These are phyloP conservation scores for Andricus quercusramuli DNA, from an alignment of 2,888 invertebrate species.

Conservation along the genomic window DNA sequence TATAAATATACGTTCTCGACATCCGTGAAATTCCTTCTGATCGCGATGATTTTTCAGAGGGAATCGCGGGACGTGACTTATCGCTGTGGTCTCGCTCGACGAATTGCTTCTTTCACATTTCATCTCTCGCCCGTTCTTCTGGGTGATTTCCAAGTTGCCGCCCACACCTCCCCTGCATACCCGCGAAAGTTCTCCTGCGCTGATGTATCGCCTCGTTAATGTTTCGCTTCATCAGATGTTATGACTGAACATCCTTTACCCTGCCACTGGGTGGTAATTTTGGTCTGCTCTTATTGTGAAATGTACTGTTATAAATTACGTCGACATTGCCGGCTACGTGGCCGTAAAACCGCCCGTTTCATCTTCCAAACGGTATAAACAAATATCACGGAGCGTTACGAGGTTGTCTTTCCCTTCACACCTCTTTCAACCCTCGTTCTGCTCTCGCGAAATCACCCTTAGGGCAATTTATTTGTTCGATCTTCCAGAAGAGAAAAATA, in stretches of 20 bases:
- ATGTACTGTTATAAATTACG: constrained; percentile 60
- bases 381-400: constrained; percentile 31
- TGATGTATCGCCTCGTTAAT: constrained; percentile 76
- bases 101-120: constrained; percentile 70
- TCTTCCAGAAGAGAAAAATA: constrained; percentile 1
- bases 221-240: constrained; percentile 76
- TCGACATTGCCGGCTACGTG: constrained; percentile 54
- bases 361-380: constrained; percentile 55
- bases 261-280: constrained; percentile 76
- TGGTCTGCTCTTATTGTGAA: constrained; percentile 72
- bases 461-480: background rate
- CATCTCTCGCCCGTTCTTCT: constrained; percentile 63
- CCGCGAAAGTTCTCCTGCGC: constrained; percentile 53
- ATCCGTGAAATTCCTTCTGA: constrained; percentile 36
- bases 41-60: constrained; percentile 52
- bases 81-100: constrained; percentile 52
- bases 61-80: constrained; percentile 49
- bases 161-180: constrained; percentile 56
- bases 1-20: constrained; percentile 30
- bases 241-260: constrained; percentile 74
- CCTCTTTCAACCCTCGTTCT: constrained; percentile 13
- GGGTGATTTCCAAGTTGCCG: constrained; percentile 70
- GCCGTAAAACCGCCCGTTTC: constrained; percentile 58
- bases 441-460: background rate
- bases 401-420: background rate